Conservation (phyloP, 2,113 vertebrate species). For the Eurypyga helias region DNA sequence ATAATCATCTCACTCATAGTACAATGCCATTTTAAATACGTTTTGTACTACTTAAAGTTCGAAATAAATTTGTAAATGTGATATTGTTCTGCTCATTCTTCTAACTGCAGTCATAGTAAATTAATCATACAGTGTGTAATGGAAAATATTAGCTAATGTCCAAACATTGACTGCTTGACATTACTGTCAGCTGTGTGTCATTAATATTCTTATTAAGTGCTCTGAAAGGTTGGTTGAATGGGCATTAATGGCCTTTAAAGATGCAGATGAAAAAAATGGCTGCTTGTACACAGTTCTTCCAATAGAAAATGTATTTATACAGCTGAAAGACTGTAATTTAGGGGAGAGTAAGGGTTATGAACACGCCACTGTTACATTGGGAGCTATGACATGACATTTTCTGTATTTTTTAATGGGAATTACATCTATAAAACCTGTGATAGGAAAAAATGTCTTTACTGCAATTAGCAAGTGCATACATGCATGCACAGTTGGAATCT, state of each 20-base stretch:
- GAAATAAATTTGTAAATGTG: constrained; percentile 56
- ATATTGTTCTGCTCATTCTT: constrained; percentile 24
- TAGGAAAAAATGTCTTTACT: neutral
- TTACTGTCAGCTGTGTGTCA: neutral
- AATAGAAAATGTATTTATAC: neutral
- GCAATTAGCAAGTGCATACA: neutral
- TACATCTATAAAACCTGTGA: neutral
- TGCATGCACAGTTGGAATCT: neutral
- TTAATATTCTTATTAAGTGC: constrained; percentile 1
- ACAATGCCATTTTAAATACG: constrained; percentile 34
- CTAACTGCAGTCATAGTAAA: constrained; percentile 34
- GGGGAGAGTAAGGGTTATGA: neutral
- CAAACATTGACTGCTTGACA: neutral
- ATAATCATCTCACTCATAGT: constrained; percentile 24
- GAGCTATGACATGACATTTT: neutral
- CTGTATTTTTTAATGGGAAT: neutral
- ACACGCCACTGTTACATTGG: neutral
- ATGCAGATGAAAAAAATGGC: neutral
- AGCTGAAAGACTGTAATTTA: neutral
- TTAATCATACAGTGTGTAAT: constrained; percentile 13
- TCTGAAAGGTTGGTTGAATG: neutral
- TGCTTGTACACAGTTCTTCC: neutral
- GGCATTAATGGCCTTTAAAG: neutral
- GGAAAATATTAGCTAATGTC: neutral
- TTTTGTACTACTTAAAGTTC: constrained; percentile 31